Conservation (phyloP, 2,888 invertebrate species). For the Cerastis leucographa region DNA sequence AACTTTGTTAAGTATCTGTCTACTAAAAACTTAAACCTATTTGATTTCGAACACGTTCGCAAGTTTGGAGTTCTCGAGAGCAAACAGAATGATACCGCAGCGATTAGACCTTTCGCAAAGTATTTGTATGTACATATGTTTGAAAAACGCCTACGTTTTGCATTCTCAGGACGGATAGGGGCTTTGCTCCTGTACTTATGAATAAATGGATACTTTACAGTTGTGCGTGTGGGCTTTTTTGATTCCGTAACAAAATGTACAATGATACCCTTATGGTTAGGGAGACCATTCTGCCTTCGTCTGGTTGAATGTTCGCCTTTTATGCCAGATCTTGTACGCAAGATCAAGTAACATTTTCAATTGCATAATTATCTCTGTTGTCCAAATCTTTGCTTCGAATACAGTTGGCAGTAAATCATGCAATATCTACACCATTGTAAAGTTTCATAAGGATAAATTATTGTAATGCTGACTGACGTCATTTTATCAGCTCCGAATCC, state of each 20-base stretch:
- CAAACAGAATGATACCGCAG: slow-evolving; percentile 47
- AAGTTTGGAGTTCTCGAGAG: slow-evolving; percentile 28
- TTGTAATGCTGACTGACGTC: slow-evolving; percentile 37
- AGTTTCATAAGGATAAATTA: slow-evolving; percentile 26
- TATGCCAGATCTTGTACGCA: slow-evolving; percentile 9
- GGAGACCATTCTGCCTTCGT: slow-evolving; percentile 24
- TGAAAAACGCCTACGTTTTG: slow-evolving; percentile 62
- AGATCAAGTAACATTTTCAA: slow-evolving; percentile 42
- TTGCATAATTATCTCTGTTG: slow-evolving; percentile 42
- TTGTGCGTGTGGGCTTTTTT: slow-evolving; percentile 52
- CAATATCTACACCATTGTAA: slow-evolving; percentile 33
- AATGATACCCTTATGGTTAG: slow-evolving; percentile 43
- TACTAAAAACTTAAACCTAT: slow-evolving; percentile 45
- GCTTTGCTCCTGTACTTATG: slow-evolving; percentile 52
- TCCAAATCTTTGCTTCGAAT: slow-evolving; percentile 33
- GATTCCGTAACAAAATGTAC: slow-evolving; percentile 38
- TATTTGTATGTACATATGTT: slow-evolving; percentile 55
- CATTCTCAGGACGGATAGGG: slow-evolving; percentile 57
- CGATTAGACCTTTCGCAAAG: slow-evolving; percentile 52
- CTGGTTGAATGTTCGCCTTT: slow-evolving; percentile 24
- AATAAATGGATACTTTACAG: slow-evolving; percentile 61
- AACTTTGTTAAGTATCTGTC: slow-evolving; percentile 41
- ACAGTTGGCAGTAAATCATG: slow-evolving; percentile 36
- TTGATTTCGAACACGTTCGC: slow-evolving; percentile 39
- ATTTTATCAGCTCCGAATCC: slow-evolving; percentile 46